Conservation (phyloP, 2,113 vertebrate species). For the Pelobates fuscus region DNA sequence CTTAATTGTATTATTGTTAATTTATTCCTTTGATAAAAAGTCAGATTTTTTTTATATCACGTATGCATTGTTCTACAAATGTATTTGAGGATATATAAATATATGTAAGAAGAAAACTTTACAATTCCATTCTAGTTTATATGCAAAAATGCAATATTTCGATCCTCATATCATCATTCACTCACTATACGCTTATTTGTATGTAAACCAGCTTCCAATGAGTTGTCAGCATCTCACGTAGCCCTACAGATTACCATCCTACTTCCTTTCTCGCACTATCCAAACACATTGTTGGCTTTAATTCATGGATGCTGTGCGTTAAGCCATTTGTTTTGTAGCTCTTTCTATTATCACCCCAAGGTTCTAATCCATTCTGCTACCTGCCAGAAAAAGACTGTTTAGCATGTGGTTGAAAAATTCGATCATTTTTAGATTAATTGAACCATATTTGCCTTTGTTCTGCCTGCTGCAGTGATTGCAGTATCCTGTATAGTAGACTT, state of each 20-base stretch:
- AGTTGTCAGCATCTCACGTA: constrained; percentile 37
- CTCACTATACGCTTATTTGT: constrained; percentile 15
- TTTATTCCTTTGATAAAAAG: no score
- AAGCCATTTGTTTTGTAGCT: constrained; percentile 45
- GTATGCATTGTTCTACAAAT: no score
- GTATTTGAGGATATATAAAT: no score
- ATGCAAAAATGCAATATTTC: neutral
- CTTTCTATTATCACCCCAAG: constrained; percentile 50
- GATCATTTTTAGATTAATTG: constrained; percentile 30
- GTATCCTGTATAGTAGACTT: constrained; percentile 26
- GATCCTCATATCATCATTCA: neutral
- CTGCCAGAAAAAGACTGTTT: constrained; percentile 46
- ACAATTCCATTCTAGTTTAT: neutral
- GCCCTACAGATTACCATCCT: constrained; percentile 26
- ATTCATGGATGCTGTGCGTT: constrained; percentile 47
- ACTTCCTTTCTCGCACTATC: constrained; percentile 37
- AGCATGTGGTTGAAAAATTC: constrained; percentile 39
- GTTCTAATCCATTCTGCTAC: constrained; percentile 44
- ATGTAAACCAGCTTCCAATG: constrained; percentile 1
- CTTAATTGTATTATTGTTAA: neutral
- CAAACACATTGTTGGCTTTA: constrained; percentile 49
- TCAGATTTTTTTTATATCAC: no score
- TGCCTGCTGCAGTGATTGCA: constrained; percentile 26
- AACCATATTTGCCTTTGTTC: constrained; percentile 32
- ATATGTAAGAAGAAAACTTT: neutral